These are phyloP conservation scores for Heloderma charlesbogerti DNA, from an alignment of 2,113 vertebrate genomes.

Conservation along the genomic window DNA sequence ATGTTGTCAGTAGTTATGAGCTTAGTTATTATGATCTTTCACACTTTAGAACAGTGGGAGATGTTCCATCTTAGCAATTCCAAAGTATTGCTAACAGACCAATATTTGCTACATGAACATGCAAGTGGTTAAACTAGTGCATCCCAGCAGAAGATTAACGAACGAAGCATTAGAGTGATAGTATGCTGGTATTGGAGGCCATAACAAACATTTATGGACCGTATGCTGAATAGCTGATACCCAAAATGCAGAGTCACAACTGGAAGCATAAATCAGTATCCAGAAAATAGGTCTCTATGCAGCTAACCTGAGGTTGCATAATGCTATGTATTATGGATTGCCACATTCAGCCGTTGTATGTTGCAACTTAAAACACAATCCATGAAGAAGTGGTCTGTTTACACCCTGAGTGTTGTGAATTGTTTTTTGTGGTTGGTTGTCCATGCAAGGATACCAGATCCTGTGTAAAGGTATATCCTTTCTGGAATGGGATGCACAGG, in stretches of 20 bases:
- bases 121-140: neutral
- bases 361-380: neutral
- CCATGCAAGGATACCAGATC: neutral
- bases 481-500: no score
- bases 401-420: neutral
- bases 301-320: neutral
- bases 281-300: neutral
- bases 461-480: neutral
- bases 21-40: neutral
- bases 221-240: neutral
- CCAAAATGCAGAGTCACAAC: neutral
- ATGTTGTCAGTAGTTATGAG: neutral
- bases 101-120: neutral
- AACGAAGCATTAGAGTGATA: no score
- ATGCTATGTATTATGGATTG: neutral
- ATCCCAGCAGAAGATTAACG: neutral
- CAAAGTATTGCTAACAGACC: neutral
- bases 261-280: neutral
- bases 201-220: neutral
- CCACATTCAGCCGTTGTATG: neutral
- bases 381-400: neutral
- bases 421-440: neutral
- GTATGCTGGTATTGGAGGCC: neutral
- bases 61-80: neutral
- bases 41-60: neutral